Evolutionary conservation across 2,888 invertebrate species (phyloP), one percentile per base, ranked within the genome.

Genomic region (Xylophagus ater): DNA sequence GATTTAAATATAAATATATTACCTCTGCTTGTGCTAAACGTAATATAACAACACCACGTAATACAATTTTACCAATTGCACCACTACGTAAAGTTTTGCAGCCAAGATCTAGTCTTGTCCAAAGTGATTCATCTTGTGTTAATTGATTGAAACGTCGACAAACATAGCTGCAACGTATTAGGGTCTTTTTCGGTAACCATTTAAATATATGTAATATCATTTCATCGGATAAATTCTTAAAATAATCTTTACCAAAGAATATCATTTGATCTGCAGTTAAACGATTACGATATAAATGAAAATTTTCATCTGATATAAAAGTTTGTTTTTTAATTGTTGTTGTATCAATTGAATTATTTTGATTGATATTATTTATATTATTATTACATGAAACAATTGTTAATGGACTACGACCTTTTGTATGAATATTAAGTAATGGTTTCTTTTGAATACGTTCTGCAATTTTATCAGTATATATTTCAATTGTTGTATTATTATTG

Each of bases 101-200:
- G 7, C 84, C 80, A 13, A 89, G 65, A 59, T 93, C 90, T 46
- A 92, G 62, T 13, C 88, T 70, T 28, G 79, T 76, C 93, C 93
- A 93, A 1, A 93, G 62, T 0, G 80, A 79, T 53, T 89, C 89
- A 58, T 93, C 90, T 37, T 78, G 77, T 3, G 80, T 76, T 44
- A 92, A 71, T 47, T 80, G 66, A 55, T 79, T 73, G 76, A 90
- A 90, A 49, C 87, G 74, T 56, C 75, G 76, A 60, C 83, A 84
- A 29, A 85, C 82, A 51, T 77, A 65, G 47, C 81, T 76, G 49
- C 81, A 78, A 43, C 76, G 73, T 0, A 74, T 70, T n/a, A 88
- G 65, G 1, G 76, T 69, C 44, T 76, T 69, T 54, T 88, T 89
- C 1, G 88, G 85, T 37, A 93, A 68, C 79, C 81, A 86, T 46